Conservation (phyloP, 2,113 vertebrate species). For the Mustelus asterias region DNA sequence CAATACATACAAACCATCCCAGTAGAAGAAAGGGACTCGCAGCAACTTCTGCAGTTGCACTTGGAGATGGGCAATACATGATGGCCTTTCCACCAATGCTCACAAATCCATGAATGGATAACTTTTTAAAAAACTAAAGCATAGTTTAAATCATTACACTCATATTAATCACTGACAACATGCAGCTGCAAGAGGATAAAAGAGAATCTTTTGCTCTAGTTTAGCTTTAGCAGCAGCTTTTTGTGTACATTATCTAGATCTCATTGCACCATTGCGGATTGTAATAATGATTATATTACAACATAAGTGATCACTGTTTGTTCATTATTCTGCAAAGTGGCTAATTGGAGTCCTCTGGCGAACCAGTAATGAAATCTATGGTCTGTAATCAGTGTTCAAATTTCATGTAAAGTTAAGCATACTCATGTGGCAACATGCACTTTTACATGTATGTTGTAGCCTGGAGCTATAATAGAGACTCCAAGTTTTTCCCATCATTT, state of each 20-base stretch:
- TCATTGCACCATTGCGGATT: not conserved
- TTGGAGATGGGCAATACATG: too few species aligned
- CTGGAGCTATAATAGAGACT: too few species aligned
- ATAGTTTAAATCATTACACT: not conserved
- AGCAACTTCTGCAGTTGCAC: too few species aligned
- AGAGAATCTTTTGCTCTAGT: not conserved
- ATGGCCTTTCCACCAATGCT: too few species aligned
- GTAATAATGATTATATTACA: not conserved
- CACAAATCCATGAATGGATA: too few species aligned
- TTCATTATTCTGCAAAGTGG: not conserved
- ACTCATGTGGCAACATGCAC: not conserved
- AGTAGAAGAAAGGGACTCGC: too few species aligned
- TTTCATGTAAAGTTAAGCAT: not conserved
- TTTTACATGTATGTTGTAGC: too few species aligned
- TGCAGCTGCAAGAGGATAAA: not conserved
- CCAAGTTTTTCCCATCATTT: too few species aligned
- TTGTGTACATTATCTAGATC: not conserved
- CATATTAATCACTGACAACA: not conserved
- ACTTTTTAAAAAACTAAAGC: not conserved
- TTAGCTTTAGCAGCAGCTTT: not conserved
- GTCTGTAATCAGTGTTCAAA: not conserved
- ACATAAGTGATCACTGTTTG: not conserved
- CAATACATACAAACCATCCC: too few species aligned
- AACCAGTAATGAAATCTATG: not conserved
- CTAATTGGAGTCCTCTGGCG: not conserved